A percentile compares a stretch with the other conserved stretches of the same genome.
These are phyloP conservation scores for Gadopsis marmoratus DNA, from an alignment of 2,797 vertebrate species.

Conservation along the genomic window DNA sequence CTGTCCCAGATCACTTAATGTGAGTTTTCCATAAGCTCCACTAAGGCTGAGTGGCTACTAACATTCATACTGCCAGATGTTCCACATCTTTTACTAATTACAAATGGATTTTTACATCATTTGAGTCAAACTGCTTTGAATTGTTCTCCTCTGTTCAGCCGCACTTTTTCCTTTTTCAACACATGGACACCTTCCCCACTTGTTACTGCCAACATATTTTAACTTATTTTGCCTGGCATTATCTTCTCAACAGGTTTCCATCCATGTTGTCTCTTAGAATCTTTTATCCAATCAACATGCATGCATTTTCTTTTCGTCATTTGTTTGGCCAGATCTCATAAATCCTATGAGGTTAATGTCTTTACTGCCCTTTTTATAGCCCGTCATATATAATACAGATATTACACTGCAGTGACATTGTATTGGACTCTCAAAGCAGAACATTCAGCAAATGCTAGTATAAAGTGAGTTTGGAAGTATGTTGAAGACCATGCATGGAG, in stretches of 20 bases:
- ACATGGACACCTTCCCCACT: not conserved
- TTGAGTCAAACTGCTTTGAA: not conserved
- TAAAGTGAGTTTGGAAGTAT: slow-evolving; percentile 45
- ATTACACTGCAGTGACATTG: not conserved
- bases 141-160: not conserved
- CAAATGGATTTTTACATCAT: not conserved
- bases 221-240: slow-evolving; percentile 2
- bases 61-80: too few species aligned
- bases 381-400: not conserved
- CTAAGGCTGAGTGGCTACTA: not conserved
- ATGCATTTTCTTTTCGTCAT: not conserved
- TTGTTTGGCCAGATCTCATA: slow-evolving; percentile 1
- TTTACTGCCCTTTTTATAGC: not conserved
- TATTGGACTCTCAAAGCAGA: not conserved
- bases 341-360: not conserved
- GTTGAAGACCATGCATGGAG: slow-evolving; percentile 2
- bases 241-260: not conserved
- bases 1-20: not conserved
- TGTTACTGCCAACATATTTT: not conserved
- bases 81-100: not conserved
- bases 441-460: not conserved
- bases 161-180: not conserved
- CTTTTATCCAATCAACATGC: not conserved
- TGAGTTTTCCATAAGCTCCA: not conserved
- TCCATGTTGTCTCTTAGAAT: not conserved